Evolutionary conservation across 2,113 vertebrate species (phyloP).

Genomic region (Agelaius tricolor): DNA sequence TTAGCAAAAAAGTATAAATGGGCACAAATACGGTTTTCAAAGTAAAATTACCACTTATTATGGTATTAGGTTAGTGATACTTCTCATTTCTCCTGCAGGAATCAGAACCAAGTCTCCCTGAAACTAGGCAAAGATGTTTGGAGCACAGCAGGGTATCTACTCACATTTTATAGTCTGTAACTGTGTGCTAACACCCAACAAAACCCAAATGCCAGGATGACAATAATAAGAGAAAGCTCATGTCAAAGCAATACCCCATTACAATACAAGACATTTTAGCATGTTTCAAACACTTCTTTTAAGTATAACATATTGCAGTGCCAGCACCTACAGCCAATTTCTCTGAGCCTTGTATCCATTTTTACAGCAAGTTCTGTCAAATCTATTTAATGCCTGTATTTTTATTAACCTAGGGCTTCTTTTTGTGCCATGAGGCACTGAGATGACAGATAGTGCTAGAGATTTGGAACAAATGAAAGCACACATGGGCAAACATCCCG

Average conservation of each 20-base stretch:
- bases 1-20: background rate
- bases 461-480: background rate
- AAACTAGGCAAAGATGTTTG: background rate
- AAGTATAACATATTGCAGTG: background rate
- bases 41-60: background rate
- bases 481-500: background rate
- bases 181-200: background rate
- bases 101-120: background rate
- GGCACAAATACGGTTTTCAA: background rate
- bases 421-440: background rate
- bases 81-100: background rate
- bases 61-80: background rate
- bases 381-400: background rate
- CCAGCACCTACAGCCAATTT: background rate
- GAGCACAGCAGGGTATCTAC: background rate
- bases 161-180: background rate
- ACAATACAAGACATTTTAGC: background rate
- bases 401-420: slow-evolving; percentile 4
- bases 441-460: background rate
- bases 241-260: background rate
- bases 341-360: background rate
- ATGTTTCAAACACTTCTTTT: background rate
- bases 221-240: background rate
- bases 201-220: background rate
- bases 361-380: background rate